Conservation (phyloP, 2,888 invertebrate species). For the Holacanthella duospinosa region DNA sequence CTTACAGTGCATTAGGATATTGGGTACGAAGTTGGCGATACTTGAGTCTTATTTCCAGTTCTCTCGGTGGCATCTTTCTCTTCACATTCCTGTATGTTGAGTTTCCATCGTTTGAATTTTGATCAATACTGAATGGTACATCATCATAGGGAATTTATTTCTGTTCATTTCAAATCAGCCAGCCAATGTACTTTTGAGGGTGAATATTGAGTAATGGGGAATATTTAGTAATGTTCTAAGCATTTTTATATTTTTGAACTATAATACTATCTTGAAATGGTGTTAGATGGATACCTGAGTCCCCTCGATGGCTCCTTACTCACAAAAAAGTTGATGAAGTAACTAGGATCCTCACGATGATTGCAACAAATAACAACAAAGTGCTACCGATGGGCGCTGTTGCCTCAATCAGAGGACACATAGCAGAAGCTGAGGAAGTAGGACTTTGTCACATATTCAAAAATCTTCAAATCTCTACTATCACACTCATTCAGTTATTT, state of each 20-base stretch:
- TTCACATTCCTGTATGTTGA: constrained; percentile 31
- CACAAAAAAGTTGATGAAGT: constrained; percentile 34
- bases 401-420: constrained; percentile 2
- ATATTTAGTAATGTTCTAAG: too few relatives aligned
- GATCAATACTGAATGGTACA: too few relatives aligned
- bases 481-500: constrained; percentile 27
- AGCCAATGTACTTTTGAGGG: too few relatives aligned
- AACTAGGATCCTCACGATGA: constrained; percentile 26
- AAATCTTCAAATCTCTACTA: background rate
- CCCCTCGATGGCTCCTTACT: constrained; percentile 38
- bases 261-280: too few relatives aligned
- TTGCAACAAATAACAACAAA: constrained; percentile 29
- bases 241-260: too few relatives aligned
- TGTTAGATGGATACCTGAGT: constrained; percentile 36
- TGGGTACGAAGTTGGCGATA: constrained; percentile 34
- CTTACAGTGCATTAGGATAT: constrained; percentile 32
- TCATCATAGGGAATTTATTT: too few relatives aligned
- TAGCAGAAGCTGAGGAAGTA: background rate
- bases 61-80: constrained; percentile 26
- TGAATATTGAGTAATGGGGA: too few relatives aligned
- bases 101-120: too few relatives aligned
- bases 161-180: too few relatives aligned
- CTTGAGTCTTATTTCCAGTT: constrained; percentile 25
- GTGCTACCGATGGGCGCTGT: constrained; percentile 16
- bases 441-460: background rate